These are phyloP conservation scores for Rhinopomastus cyanomelas DNA, from an alignment of 2,113 vertebrate species.

Conservation along the genomic window DNA sequence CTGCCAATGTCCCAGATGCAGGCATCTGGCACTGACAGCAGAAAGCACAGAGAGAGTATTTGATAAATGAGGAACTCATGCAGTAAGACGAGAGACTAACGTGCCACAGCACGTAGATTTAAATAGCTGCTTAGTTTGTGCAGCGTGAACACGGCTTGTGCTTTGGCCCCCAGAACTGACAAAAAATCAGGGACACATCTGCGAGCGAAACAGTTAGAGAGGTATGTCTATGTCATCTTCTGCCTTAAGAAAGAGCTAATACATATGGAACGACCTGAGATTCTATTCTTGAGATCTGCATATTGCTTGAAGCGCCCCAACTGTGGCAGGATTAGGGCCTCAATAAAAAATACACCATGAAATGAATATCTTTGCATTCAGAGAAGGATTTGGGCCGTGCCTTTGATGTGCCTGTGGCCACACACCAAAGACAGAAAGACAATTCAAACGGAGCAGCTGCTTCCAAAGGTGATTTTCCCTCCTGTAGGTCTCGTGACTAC, in stretches of 20 bases:
- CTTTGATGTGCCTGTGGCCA: not conserved
- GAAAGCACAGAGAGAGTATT: not conserved
- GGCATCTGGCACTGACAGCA: not conserved
- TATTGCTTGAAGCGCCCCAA: conserved; percentile 11
- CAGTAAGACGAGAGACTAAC: not conserved
- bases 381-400: not conserved
- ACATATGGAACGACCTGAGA: not conserved
- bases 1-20: not conserved
- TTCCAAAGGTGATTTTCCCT: not conserved
- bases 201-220: not conserved
- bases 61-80: not conserved
- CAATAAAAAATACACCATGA: conserved; percentile 10
- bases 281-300: conserved; percentile 9
- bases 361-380: conserved; percentile 25
- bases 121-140: not conserved
- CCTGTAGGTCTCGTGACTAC: not conserved
- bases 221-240: not conserved
- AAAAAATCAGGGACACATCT: not conserved
- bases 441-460: not conserved
- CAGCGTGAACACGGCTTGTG: rapidly evolving
- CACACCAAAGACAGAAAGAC: not conserved
- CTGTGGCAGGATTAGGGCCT: not conserved
- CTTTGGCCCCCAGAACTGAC: not conserved
- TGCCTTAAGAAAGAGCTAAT: not conserved
- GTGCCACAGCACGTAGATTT: rapidly evolving